A percentile compares a stretch with the other conserved stretches of the same genome.
phyloP scores from a whole-genome alignment of 2,113 vertebrate species.

The Propithecus coquereli region DNA sequence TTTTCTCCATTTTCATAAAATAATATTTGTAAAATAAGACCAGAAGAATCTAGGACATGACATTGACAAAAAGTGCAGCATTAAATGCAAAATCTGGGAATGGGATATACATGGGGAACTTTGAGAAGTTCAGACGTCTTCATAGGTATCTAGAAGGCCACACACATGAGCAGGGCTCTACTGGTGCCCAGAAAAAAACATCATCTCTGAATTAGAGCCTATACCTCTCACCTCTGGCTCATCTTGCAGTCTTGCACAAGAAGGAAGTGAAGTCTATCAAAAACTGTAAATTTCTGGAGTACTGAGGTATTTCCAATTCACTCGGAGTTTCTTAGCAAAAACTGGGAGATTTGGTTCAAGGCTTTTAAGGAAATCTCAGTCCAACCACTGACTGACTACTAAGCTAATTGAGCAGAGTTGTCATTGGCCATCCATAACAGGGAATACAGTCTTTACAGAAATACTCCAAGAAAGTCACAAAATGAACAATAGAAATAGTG shows the following conservation, averaged over 20 bases:
- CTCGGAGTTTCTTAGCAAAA: not conserved
- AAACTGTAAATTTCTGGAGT: not conserved
- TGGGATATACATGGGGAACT: not conserved
- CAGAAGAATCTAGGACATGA: not conserved
- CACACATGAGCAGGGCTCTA: fast-evolving
- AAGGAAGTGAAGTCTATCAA: not conserved
- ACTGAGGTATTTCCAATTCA: not conserved
- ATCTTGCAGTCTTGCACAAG: not conserved
- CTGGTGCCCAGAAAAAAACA: not conserved
- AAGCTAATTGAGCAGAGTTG: not conserved
- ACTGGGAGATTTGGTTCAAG: not conserved
- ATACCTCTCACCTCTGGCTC: not conserved
- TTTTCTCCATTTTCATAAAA: not conserved
- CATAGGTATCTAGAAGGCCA: not conserved
- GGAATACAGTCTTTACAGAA: not conserved
- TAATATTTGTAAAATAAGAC: not conserved
- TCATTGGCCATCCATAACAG: not conserved
- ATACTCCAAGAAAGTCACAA: not conserved
- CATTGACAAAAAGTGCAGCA: not conserved
- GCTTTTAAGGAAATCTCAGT: not conserved
- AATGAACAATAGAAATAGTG: not conserved
- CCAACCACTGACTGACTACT: not conserved
- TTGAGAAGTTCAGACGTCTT: not conserved
- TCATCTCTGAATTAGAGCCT: not conserved
- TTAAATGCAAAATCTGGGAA: not conserved